Percentiles rank a stretch among this genome's conserved stretches.
These are phyloP conservation scores for Crotalus helleri DNA, from an alignment of 2,113 vertebrate species.

Conservation along the genomic window DNA sequence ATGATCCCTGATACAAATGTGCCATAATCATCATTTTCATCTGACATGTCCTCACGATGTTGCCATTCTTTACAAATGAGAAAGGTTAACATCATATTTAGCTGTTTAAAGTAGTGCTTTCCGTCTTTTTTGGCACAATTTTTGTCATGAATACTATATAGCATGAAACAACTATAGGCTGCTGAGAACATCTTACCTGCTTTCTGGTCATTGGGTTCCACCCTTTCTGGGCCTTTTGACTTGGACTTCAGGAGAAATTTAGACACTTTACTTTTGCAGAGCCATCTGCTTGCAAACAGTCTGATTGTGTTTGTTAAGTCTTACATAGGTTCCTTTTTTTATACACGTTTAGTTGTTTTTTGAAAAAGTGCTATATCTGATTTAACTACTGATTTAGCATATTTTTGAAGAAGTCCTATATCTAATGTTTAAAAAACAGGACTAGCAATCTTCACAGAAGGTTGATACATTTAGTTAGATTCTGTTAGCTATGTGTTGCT, in stretches of 20 bases:
- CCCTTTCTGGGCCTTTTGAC: not conserved
- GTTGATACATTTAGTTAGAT: not conserved
- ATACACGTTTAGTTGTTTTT: not conserved
- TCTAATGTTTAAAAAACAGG: not conserved
- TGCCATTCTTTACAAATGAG: not conserved
- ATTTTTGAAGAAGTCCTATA: not conserved
- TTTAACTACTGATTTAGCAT: not conserved
- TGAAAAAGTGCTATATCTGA: not conserved
- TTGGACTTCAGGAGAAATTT: not conserved
- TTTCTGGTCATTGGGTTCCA: not conserved
- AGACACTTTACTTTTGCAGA: not conserved
- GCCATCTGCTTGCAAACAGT: not conserved
- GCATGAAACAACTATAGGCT: not conserved
- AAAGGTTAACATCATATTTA: not conserved
- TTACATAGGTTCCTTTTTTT: not conserved
- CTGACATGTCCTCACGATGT: not conserved
- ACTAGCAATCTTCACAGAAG: not conserved
- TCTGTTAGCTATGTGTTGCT: not conserved
- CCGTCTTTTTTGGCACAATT: not conserved
- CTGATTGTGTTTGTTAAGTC: not conserved
- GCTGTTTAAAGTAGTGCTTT: not conserved
- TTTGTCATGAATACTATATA: not conserved
- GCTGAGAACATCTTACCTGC: not conserved
- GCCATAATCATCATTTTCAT: not conserved
- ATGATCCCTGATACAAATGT: not conserved